Base-by-base conservation (phyloP, 2,888 invertebrate genomes). In the Erynnis tages region DNA sequence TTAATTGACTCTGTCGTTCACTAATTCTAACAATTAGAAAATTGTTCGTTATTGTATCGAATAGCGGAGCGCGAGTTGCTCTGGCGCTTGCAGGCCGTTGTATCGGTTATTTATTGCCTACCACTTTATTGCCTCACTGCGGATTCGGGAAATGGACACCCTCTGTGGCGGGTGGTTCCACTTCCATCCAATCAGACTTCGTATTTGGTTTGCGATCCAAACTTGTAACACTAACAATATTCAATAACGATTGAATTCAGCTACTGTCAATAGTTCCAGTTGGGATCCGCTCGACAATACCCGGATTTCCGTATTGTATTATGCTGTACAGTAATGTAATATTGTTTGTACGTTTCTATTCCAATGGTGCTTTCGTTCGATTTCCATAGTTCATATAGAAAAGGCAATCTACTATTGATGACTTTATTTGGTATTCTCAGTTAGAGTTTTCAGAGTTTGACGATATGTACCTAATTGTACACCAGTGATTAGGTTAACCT, bases 51-150 rank as follows among this genome's bases (percentile, higher is more conserved):
- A 38, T 29, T 14, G 30, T 40, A 40, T 30, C 38, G 38, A 29
- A 8, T 41, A 49, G 10, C 32, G 8, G 23, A 29, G 40, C 38
- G 48, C 48, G 23, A 48, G 40, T 23, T 40, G 40, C 41, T 8
- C 34, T 10, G 30, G 34, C 27, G 35, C 43, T 50, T 43, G 27
- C 50, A 43, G 13, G 19, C 11, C 8, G 27, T 27, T 38, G 38
- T 47, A 47, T 47, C 38, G 35, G 50, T 50, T 43, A 37, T 50
- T 50, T 57, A 55, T 68, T 59, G 62, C 57, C 56, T 44, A 65
- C 64, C 65, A 69, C 67, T 70, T 71, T 68, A 72, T 68, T 69
- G 66, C 65, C 58, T 63, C 61, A 55, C 65, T 72, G 67, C 63
- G 70, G 66, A 60, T 67, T 69, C 65, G 54, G 67, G 57, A 57